Conservation (phyloP, 1,140 invertebrate species). For the Eumeta japonica region DNA sequence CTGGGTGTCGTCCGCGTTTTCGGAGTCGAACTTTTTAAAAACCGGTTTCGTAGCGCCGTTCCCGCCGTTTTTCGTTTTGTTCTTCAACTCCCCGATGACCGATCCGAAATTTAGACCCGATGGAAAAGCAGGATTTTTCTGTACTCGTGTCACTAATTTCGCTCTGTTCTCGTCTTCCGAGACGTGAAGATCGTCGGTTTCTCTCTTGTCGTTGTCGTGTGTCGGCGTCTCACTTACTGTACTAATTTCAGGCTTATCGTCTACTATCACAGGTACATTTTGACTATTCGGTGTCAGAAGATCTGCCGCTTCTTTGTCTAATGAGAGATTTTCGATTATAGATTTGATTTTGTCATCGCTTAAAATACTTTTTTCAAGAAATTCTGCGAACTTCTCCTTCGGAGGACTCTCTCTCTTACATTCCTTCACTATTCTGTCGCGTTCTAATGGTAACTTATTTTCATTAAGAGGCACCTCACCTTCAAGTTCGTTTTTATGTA, state of each 20-base stretch:
- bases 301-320: conserved; percentile 30
- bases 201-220: background rate
- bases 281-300: no score
- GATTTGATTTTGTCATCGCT: conserved; percentile 48
- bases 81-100: conserved; percentile 46
- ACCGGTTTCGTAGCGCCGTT: conserved; percentile 41
- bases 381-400: conserved; percentile 42
- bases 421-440: no score
- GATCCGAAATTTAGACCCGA: conserved; percentile 45
- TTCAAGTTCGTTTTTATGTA: no score
- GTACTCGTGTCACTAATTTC: conserved; percentile 26
- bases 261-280: background rate
- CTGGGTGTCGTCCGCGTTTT: conserved; percentile 23
- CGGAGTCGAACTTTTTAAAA: conserved; percentile 44
- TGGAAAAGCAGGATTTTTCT: conserved; percentile 35
- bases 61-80: conserved; percentile 36
- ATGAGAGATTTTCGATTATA: conserved; percentile 44
- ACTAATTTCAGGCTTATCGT: background rate
- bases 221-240: background rate
- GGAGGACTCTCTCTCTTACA: conserved; percentile 45
- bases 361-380: conserved; percentile 46
- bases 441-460: no score
- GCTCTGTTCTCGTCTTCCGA: background rate
- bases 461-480: no score
- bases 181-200: background rate